Evolutionary conservation across 2,888 invertebrate genomes (phyloP).

Genomic region (Bibio marci): DNA sequence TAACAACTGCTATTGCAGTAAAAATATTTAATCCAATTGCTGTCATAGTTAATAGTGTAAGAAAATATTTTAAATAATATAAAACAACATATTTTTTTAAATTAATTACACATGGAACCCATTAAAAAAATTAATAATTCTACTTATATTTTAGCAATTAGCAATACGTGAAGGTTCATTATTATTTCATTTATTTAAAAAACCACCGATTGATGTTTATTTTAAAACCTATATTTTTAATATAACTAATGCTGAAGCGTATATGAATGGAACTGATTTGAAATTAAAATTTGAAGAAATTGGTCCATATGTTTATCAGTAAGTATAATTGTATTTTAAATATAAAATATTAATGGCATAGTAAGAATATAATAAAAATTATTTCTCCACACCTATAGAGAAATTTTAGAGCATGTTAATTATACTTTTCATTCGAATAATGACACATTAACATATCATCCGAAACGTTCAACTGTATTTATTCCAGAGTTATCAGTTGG

Average conservation of each 20-base stretch:
- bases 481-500: slow-evolving; percentile 46
- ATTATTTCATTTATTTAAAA: slow-evolving; percentile 41
- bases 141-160: slow-evolving; percentile 1
- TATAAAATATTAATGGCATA: background rate
- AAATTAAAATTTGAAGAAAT: slow-evolving; percentile 53
- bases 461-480: slow-evolving; percentile 39
- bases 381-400: slow-evolving; percentile 47
- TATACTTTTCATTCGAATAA: slow-evolving; percentile 42
- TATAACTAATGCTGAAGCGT: slow-evolving; percentile 57
- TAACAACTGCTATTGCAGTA: slow-evolving; percentile 19
- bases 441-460: slow-evolving; percentile 48
- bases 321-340: slow-evolving; percentile 21
- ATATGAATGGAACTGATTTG: slow-evolving; percentile 40
- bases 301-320: slow-evolving; percentile 74
- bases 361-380: background rate
- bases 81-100: no score
- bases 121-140: background rate
- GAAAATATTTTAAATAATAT: slow-evolving; percentile 8
- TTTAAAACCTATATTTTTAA: slow-evolving; percentile 58
- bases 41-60: slow-evolving; percentile 21
- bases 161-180: slow-evolving; percentile 36
- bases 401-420: slow-evolving; percentile 48
- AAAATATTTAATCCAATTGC: slow-evolving; percentile 20
- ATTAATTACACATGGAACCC: no score
- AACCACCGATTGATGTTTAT: slow-evolving; percentile 47